Percentiles rank a stretch among this genome's conserved stretches.
phyloP scores from a whole-genome alignment of 1,140 invertebrate genomes.

The Camponotus vicinus region DNA sequence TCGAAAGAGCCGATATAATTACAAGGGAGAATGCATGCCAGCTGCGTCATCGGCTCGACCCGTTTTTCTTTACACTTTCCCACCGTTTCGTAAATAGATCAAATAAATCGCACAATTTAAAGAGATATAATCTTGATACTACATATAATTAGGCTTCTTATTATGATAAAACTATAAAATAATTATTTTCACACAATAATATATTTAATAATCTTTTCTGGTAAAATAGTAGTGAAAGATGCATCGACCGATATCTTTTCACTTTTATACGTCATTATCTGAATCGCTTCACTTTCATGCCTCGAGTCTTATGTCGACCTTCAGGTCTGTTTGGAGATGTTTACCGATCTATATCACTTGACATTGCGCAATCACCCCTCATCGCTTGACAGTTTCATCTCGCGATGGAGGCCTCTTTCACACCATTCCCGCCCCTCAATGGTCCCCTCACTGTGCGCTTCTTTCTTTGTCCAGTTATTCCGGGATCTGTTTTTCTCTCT shows the following conservation, averaged over 20 bases:
- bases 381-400: conserved; percentile 41
- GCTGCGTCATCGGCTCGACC: conserved; percentile 23
- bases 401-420: neutral
- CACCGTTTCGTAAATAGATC: neutral
- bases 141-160: too few relatives aligned
- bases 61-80: conserved; percentile 26
- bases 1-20: conserved; percentile 70
- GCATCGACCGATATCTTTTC: neutral
- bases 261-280: conserved; percentile 34
- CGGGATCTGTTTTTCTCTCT: conserved; percentile 11
- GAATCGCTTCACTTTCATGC: conserved; percentile 74
- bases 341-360: conserved; percentile 77
- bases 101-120: neutral
- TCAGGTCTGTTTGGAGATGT: conserved; percentile 71
- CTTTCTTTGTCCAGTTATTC: conserved; percentile 47
- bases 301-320: conserved; percentile 76
- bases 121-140: neutral
- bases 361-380: conserved; percentile 68
- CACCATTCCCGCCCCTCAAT: conserved; percentile 14
- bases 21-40: conserved; percentile 64
- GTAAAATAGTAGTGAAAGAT: neutral
- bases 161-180: too few relatives aligned
- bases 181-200: too few relatives aligned
- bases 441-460: neutral
- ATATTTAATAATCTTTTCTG: neutral